Conservation (phyloP, 92 coral and sea anemone species). For the Porites lobata region DNA sequence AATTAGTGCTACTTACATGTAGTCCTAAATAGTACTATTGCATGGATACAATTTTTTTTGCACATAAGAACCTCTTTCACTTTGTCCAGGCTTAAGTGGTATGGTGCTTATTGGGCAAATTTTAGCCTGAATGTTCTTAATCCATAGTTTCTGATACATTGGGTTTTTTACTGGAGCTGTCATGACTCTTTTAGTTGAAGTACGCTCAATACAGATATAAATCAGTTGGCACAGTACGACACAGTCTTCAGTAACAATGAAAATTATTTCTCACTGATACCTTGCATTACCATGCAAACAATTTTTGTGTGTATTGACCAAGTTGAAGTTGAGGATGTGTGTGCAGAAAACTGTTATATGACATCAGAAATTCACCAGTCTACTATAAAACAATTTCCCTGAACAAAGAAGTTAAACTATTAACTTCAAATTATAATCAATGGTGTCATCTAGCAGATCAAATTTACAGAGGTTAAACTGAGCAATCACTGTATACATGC, state of each 20-base stretch:
- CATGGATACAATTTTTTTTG: slow-evolving; percentile 26
- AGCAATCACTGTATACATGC: slow-evolving; percentile 3
- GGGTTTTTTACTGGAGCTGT: neutral
- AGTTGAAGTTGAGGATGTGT: neutral
- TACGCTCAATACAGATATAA: slow-evolving; percentile 10
- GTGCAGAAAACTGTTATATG: slow-evolving; percentile 17
- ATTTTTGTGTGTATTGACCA: slow-evolving; percentile 20
- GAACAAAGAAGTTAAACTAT: slow-evolving; percentile 2
- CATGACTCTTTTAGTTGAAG: slow-evolving; percentile 13
- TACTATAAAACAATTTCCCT: slow-evolving; percentile 17
- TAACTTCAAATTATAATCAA: slow-evolving; percentile 4
- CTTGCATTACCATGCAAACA: slow-evolving; percentile 31
- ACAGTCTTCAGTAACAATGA: slow-evolving; percentile 14
- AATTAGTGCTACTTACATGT: slow-evolving; percentile 29
- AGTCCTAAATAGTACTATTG: slow-evolving; percentile 35
- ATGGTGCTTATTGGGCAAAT: neutral
- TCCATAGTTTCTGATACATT: slow-evolving; percentile 1
- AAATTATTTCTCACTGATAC: slow-evolving; percentile 13
- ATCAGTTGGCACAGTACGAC: slow-evolving; percentile 9
- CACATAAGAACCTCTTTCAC: slow-evolving; percentile 30
- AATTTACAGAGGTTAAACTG: slow-evolving; percentile 20
- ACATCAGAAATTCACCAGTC: slow-evolving; percentile 26
- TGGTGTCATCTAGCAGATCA: slow-evolving; percentile 14
- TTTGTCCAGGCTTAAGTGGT: slow-evolving; percentile 22
- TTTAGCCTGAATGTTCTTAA: neutral